Evolutionary conservation across 2,888 invertebrate species (phyloP).

Genomic region (Sturmia bella): DNA sequence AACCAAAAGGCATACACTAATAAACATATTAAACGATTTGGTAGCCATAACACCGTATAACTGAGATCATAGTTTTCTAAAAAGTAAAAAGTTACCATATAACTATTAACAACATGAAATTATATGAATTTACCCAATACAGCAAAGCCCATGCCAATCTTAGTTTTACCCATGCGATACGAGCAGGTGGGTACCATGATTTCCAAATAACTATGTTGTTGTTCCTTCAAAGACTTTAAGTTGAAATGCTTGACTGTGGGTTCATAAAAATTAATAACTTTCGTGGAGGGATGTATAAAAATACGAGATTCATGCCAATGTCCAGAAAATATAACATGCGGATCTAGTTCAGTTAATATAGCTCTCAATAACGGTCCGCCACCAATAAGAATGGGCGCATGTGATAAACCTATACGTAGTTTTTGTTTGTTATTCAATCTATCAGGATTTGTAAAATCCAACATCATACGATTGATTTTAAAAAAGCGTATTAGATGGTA

Average conservation of each 20-base stretch:
- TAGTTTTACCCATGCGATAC: constrained; percentile 95
- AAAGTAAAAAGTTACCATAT: constrained; percentile 31
- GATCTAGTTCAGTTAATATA: constrained; percentile 85
- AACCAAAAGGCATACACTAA: constrained; percentile 78
- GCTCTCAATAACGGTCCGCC: constrained; percentile 82
- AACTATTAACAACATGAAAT: not conserved
- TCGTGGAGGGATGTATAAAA: constrained; percentile 80
- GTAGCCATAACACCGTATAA: constrained; percentile 81
- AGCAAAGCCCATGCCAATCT: constrained; percentile 93
- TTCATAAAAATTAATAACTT: constrained; percentile 79
- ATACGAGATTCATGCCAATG: constrained; percentile 84
- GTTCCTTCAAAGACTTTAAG: constrained; percentile 76
- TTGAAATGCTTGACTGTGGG: constrained; percentile 77
- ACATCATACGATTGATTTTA: constrained; percentile 88
- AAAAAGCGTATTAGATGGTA: constrained; percentile 86
- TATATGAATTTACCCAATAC: constrained; percentile 85
- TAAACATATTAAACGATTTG: constrained; percentile 78
- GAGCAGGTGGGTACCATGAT: constrained; percentile 96
- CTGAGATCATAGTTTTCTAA: constrained; percentile 78
- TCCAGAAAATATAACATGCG: constrained; percentile 87
- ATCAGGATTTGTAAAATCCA: constrained; percentile 84
- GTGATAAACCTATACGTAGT: constrained; percentile 86
- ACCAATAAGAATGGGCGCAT: constrained; percentile 84
- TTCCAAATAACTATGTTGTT: constrained; percentile 85
- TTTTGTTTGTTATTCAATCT: constrained; percentile 79